Evolutionary conservation across 2,113 vertebrate genomes (phyloP), one percentile per base, ranked within the genome.

Genomic region (Plestiodon gilberti): DNA sequence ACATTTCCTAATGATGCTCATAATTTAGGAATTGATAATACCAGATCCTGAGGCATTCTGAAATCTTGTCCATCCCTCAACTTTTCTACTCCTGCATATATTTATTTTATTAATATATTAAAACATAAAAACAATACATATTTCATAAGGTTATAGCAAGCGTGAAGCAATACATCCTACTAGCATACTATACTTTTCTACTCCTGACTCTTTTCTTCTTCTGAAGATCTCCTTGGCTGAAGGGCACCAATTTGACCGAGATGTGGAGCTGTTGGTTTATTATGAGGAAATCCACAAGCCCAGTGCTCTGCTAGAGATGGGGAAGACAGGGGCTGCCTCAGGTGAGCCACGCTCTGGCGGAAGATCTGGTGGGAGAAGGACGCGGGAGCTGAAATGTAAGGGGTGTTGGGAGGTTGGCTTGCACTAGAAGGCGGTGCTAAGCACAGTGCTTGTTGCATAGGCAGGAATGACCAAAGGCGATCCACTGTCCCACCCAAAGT

Each of bases 261-360:
- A 98, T 33, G 93, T 98, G 71, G 95, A 97, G 61, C 88, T 98
- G 43, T 90, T 98, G 90, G 90, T 97, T 65, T 97, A 97, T 92
- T 98, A 97, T 81, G 86, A 87, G 48, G 94, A 96, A 1, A 89
- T 96, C 78, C 97, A 97, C 76, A 89, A 90, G 74, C 97, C 97
- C 71, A 96, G 93, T 55, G 96, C 97, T 52, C 81, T 96, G 65
- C 91, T 98, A 89, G 98, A 98, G 93, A 90, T 87, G 55, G 95
- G 95, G 77, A 87, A 94, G 73, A 64, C 91, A 13, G 91, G 91
- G 69, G 84, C 90, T 0, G 69, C 93, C 43, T 28, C 94, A 90
- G 97, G 97, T 98, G 89, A 89, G 87, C 20, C 6, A 77, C 8
- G 17, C 33, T 28, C 55, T n/a, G 9, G 22, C 2, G 30, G 22